Base-by-base conservation (phyloP, 2,113 vertebrate genomes). In the Spea multiplicata region DNA sequence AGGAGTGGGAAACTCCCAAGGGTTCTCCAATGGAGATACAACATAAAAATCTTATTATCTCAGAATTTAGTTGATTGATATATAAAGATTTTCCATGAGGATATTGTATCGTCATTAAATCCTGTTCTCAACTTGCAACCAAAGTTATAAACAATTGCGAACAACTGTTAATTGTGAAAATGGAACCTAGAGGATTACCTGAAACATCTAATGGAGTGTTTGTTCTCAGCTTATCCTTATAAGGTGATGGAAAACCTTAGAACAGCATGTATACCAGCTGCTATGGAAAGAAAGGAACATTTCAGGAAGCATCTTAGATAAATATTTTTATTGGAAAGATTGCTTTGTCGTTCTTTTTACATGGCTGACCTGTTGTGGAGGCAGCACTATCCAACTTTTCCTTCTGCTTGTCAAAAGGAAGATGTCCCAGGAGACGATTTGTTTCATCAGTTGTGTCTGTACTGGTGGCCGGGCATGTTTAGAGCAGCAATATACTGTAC, bases 301-400 rank as follows among this genome's bases (percentile, higher is more conserved):
- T 62, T 66, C 74, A 72, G 73, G 73, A 81, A 81, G 68, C 47
- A 81, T 76, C 75, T 71, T 61, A 57, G 12, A 66, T 67, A 81
- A 81, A 71, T 81, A 81, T 81, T 76, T 76, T 61, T 47, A 73
- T 82, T 82, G 75, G 75, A 64, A 62, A 69, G 55, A 4, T 50
- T 17, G 44, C 46, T 55, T 30, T 50, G 14, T 13, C 64, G 66
- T 59, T 57, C 65, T 59, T 66, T 17, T 53, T 62, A 66, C 13
- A 5, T 52, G 46, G 49, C 66, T 64, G 44, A 17, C 59, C 49
- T 62, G 44, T 50, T 61, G 12, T 48, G 69, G 12, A 53, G 44
- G 62, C 70, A 57, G 68, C n/a, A 45, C 55, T 16, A 73, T 77
- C 30, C 53, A 61, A 73, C 30, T 62, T 73, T 73, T 73, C 64